Conservation (phyloP, 2,113 vertebrate genomes). For the Xenopus borealis region DNA sequence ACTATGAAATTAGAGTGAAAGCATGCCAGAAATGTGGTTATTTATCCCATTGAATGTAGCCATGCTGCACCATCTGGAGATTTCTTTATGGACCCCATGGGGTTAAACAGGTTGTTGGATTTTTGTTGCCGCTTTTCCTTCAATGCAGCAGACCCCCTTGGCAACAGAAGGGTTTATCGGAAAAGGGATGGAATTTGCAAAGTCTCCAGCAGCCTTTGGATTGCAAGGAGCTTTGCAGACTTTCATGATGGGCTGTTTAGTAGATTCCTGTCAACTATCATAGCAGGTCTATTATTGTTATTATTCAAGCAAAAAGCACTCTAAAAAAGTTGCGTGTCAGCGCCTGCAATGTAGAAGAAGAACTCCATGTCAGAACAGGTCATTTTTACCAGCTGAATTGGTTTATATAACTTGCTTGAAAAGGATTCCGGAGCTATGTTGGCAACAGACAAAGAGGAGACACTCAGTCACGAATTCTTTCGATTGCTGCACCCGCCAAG, state of each 20-base stretch:
- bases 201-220: background rate
- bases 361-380: conserved; percentile 7
- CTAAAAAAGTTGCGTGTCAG: conserved; percentile 21
- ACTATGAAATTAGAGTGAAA: too few relatives aligned
- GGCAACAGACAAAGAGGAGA: conserved; percentile 21
- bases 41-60: too few relatives aligned
- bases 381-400: conserved; percentile 19
- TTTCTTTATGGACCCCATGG: too few relatives aligned
- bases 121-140: too few relatives aligned
- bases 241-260: background rate
- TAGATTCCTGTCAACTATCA: background rate
- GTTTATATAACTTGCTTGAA: conserved; percentile 14
- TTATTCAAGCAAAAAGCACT: background rate
- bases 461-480: background rate
- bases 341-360: conserved; percentile 6
- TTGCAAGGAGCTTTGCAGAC: too few relatives aligned
- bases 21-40: too few relatives aligned
- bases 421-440: background rate
- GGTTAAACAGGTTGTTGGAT: too few relatives aligned
- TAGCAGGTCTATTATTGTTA: conserved; percentile 13
- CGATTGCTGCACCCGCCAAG: conserved; percentile 16
- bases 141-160: too few relatives aligned
- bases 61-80: too few relatives aligned
- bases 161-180: too few relatives aligned
- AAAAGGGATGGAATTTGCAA: background rate